Evolutionary conservation across 2,888 invertebrate genomes (phyloP), one percentile per base, ranked within the genome.

Genomic region (Drosophila ezoana): DNA sequence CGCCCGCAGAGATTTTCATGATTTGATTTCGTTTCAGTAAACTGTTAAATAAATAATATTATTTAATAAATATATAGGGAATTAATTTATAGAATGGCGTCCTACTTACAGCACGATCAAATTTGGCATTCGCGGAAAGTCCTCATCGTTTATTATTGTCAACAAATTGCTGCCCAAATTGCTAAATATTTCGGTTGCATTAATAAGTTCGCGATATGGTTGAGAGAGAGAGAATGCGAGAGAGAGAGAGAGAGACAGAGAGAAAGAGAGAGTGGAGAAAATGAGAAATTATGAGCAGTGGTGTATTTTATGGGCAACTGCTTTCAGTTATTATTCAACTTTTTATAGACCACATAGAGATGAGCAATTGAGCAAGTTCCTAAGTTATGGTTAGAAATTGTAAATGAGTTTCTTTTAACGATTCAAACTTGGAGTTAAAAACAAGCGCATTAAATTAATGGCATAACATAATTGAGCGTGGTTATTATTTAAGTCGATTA

Each of bases 1-100:
- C 96, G 81, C 95, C 94, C 81, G 95, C 95, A 82, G 96, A 95
- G 89, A 98, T 96, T 91, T 94, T 93, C 76, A 94, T 93, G 91
- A 98, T 96, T 93, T 95, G 95, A 94, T 98, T 98, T 90, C 96
- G 94, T 91, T 96, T 96, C 91, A 98, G 94, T 89, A 97, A 94
- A 91, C 98, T 98, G 94, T 69, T 93, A 59, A 75, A 94, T 69
- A 93, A 64, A 78, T 11, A 54, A 58, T 20, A 52, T 28, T 4
- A 16, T 35, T 47, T n/a, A 58, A 33, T 1, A 28, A 18, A 38
- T 16, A 35, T 35, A 14, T 14, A 18, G 33, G 51, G 0, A 14
- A 38, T 11, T 2, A 6, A 40, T 52, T 32, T 52, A 38, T 52
- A 9, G 16, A 16, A 14, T 38, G 8, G 13, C 6, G 40, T 32